phyloP scores from a whole-genome alignment of 2,113 vertebrate species.

The Meriones unguiculatus region DNA sequence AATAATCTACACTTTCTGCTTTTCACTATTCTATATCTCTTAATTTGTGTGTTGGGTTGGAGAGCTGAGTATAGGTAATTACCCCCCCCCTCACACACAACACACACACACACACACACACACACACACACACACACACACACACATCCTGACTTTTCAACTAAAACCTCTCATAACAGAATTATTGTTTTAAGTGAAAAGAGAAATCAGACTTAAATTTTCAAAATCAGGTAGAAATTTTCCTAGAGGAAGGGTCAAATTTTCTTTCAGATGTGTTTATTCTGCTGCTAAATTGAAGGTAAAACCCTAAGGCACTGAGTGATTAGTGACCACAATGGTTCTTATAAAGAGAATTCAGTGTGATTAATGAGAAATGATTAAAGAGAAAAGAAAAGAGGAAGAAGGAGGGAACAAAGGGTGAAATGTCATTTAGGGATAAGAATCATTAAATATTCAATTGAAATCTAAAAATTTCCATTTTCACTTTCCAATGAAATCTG shows the following conservation, averaged over 20 bases:
- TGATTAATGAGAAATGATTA: neutral
- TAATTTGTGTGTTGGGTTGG: neutral
- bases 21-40: neutral
- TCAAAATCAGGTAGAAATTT: neutral
- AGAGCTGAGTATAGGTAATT: neutral
- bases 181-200: neutral
- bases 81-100: too few species aligned
- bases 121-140: too few species aligned
- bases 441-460: constrained; percentile 23
- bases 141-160: neutral
- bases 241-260: neutral
- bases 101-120: too few species aligned
- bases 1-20: neutral
- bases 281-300: neutral
- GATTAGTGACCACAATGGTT: neutral
- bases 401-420: neutral
- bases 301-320: neutral
- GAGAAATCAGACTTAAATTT: neutral
- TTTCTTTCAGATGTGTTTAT: neutral
- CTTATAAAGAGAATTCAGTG: neutral
- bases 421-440: neutral
- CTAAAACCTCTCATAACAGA: neutral
- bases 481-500: constrained; percentile 10
- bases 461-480: constrained; percentile 30
- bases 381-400: neutral